Base-by-base conservation (phyloP, 2,888 invertebrate species). In the Alitta virens region DNA sequence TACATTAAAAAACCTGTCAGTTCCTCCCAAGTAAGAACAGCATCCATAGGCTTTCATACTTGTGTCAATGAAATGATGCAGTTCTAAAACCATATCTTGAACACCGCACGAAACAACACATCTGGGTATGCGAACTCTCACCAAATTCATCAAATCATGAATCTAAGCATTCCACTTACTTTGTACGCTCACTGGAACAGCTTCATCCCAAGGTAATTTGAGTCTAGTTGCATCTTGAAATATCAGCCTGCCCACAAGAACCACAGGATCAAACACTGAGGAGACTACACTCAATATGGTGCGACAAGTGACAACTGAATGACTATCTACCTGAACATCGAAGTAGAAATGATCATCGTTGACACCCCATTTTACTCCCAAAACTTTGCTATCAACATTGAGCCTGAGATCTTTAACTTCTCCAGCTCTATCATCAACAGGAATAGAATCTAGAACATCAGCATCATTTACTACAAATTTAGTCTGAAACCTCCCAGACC, bases 171-270 rank as follows among this genome's bases (percentile, higher is more conserved):
- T 33, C 71, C 71, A 73, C 59, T 53, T 61, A 0, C 18, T 9
- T 21, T 7, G 5, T n/a, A 68, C 25, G 2, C 21, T 7, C 1
- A 69, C 67, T 5, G 70, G 62, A 9, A 72, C n/a, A 9, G 70
- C 67, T 26, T 60, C 66, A 54, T 72, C 71, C 71, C 73, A 73
- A 43, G 61, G 66, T 0, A 27, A 14, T 16, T 51, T 51, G 3
- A 63, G 42, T 21, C 18, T 52, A 33, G 68, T 71, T 60, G 70
- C 60, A 33, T 66, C 33, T 51, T 71, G 72, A 16, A 72, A 42
- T 14, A 71, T 64, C 40, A 66, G 62, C 42, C 70, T 71, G 3
- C 68, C 67, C 7, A 57, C 27, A 9, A 71, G 60, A 9, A 66
- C 24, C 27, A 70, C 7, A 68, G 52, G 1, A 40, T 68, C 68